These are phyloP conservation scores for Leptinotarsa peninsularis DNA, from an alignment of 2,888 invertebrate genomes.

Conservation along the genomic window DNA sequence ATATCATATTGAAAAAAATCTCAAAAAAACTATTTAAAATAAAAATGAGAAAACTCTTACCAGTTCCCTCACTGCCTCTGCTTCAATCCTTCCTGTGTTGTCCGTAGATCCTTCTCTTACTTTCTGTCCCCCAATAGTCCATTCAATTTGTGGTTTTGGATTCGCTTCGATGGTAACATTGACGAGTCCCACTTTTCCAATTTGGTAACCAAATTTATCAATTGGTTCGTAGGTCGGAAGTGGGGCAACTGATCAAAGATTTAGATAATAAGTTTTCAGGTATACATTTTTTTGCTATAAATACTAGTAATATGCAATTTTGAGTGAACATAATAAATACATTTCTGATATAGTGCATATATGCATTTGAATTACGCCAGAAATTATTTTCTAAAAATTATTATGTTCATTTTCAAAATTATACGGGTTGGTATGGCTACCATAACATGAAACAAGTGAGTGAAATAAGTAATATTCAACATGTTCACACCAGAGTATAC, in stretches of 20 bases:
- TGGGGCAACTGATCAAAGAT: conserved; percentile 72
- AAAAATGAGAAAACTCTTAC: conserved; percentile 56
- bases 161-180: conserved; percentile 80
- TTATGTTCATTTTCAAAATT: no score
- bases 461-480: no score
- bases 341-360: no score
- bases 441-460: no score
- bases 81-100: conserved; percentile 67
- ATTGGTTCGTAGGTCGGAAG: conserved; percentile 71
- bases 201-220: conserved; percentile 79
- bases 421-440: no score
- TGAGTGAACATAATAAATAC: no score
- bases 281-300: no score
- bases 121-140: conserved; percentile 73
- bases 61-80: conserved; percentile 66
- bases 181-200: conserved; percentile 78
- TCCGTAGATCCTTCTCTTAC: conserved; percentile 70
- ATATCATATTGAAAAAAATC: background rate
- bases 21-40: conserved; percentile 35
- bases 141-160: conserved; percentile 77
- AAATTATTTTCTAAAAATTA: no score
- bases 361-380: no score
- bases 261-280: background rate
- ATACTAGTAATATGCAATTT: no score
- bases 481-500: no score